A percentile compares a stretch with the other conserved stretches of the same genome.
Conservation (phyloP, 2,113 vertebrate species). For the Excalfactoria chinensis region DNA sequence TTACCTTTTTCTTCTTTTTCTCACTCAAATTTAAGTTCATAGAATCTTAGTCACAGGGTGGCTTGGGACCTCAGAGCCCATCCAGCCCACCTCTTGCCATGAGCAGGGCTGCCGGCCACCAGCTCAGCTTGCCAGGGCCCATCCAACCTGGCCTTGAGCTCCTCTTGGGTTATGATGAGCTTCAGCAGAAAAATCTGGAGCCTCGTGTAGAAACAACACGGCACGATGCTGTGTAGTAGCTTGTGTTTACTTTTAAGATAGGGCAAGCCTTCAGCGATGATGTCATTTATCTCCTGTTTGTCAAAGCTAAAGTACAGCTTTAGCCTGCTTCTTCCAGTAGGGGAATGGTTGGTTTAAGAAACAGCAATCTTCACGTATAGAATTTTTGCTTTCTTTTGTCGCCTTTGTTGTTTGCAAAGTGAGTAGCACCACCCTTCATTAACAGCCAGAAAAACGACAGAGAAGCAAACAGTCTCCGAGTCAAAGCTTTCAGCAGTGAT, state of each 20-base stretch:
- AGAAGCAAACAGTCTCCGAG: background rate
- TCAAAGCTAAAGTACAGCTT: background rate
- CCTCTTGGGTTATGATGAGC: background rate
- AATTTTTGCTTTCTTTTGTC: background rate
- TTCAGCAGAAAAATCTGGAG: background rate
- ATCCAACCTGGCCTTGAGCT: too few species aligned
- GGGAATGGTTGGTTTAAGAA: background rate
- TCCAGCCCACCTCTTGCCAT: too few species aligned
- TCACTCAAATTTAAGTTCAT: background rate
- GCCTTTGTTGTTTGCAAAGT: background rate
- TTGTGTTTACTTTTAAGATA: fast-evolving
- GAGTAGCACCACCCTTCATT: background rate
- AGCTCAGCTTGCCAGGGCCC: too few species aligned
- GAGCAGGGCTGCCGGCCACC: too few species aligned
- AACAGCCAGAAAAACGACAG: background rate
- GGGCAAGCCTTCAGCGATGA: fast-evolving
- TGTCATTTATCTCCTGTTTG: background rate
- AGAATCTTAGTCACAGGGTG: background rate
- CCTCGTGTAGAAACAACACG: background rate
- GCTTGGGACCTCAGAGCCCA: too few species aligned
- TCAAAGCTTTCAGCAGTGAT: background rate
- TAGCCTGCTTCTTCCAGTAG: background rate
- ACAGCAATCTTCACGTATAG: background rate
- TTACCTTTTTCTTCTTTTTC: background rate
- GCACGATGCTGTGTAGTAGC: background rate